Base-by-base conservation (phyloP, 2,888 invertebrate species). In the Thecophora atra region DNA sequence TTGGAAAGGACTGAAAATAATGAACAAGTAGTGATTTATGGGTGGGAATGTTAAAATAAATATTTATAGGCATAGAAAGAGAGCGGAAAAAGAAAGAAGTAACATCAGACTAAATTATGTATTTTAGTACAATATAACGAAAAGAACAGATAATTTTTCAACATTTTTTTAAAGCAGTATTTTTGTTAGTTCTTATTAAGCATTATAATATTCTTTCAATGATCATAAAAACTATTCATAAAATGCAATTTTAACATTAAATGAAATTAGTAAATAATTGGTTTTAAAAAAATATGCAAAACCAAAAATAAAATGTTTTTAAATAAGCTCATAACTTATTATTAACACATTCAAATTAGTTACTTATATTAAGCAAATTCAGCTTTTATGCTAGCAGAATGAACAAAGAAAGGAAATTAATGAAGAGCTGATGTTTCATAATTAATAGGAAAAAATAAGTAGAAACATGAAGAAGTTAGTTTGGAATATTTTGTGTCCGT, bases 1-100 rank as follows among this genome's bases (percentile, higher is more conserved):
- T 72, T 74, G 76, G 79, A 82, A 84, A 81, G 83, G 83, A 82
- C 84, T 82, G 82, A 82, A 81, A 79, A 81, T 81, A 82, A 82
- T 83, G 84, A 81, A 82, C 83, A 72, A 77, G 79, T 83, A 82
- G 84, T 79, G 82, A 80, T 81, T 81, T 84, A 79, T 47, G 51
- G 19, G 19, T 30, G 54, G 58, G 68, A 44, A 44, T 56, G 24
- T 44, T 6, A 64, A 73, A 72, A 67, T 44, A 64, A 69, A 56
- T 44, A 56, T 44, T 68, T 26, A 28, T 58, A 58, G 42, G 68
- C 19, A 30, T 37, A 56, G 67, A 67, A 30, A 67, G 54, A 52
- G n/a, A 6, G 2, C 7, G 37, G 11, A 11, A 37, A 11, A 37
- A 37, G 11, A 37, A 11, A 37, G 6, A 37, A 37, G 7, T 67